Evolutionary conservation across 92 coral and sea anemone species (phyloP).

Genomic region (Siderastrea radians): DNA sequence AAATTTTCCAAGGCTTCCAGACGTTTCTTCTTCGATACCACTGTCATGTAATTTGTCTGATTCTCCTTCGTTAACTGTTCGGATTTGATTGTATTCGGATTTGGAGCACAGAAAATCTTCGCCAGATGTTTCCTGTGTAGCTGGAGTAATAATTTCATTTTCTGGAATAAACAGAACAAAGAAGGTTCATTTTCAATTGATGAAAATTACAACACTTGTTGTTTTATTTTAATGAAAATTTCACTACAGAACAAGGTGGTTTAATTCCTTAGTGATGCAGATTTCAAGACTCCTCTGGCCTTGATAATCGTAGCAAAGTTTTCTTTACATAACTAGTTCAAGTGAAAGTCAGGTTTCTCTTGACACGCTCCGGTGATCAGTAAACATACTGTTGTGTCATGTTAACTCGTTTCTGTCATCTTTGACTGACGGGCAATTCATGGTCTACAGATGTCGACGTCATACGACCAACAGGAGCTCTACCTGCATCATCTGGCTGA

Average conservation of each 20-base stretch:
- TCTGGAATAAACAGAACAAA: not conserved
- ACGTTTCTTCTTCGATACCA: constrained; percentile 22
- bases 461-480: no score
- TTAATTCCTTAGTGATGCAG: not conserved
- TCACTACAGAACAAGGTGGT: not conserved
- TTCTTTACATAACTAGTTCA: no score
- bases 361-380: no score
- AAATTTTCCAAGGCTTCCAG: not conserved
- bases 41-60: constrained; percentile 21
- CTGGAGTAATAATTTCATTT: not conserved
- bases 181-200: not conserved
- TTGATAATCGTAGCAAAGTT: not conserved
- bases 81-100: not conserved
- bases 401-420: no score
- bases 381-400: no score
- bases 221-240: no score
- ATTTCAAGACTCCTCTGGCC: not conserved
- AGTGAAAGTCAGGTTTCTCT: no score
- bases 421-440: no score
- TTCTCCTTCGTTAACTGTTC: constrained; percentile 1
- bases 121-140: not conserved
- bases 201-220: no score
- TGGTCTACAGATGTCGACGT: no score
- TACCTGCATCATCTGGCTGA: no score
- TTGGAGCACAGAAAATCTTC: not conserved